Conservation (phyloP, 2,113 vertebrate genomes). For the Pelecanus crispus region DNA sequence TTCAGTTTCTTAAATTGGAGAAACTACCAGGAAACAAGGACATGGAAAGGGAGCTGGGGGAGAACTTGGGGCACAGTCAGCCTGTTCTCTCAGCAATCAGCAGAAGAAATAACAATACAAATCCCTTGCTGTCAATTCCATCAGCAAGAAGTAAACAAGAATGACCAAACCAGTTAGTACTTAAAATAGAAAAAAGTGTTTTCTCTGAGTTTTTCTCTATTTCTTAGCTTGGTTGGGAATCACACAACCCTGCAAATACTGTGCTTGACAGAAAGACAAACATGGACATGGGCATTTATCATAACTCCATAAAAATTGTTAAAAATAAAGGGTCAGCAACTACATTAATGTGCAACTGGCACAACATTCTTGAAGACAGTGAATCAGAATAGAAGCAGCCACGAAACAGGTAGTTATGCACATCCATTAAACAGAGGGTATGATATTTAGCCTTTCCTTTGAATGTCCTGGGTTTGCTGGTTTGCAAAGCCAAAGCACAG, state of each 20-base stretch:
- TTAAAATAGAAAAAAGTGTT: background rate
- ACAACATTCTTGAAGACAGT: background rate
- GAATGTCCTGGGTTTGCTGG: background rate
- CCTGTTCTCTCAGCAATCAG: background rate
- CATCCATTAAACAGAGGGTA: background rate
- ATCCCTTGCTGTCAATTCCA: background rate
- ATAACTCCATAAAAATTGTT: background rate
- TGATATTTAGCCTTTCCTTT: background rate
- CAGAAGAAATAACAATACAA: background rate
- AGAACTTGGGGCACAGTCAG: background rate
- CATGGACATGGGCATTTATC: background rate
- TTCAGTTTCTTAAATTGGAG: background rate
- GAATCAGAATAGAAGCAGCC: background rate
- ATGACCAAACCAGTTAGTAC: background rate
- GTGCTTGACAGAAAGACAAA: background rate
- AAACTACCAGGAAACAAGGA: background rate
- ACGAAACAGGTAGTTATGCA: background rate
- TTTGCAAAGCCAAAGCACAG: background rate
- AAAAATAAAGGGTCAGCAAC: background rate
- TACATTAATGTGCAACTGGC: background rate
- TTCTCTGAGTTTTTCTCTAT: background rate
- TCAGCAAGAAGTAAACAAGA: background rate
- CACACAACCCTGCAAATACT: background rate
- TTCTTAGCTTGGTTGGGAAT: background rate
- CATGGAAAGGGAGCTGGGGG: background rate